phyloP scores from a whole-genome alignment of 2,113 vertebrate genomes.

The cat (Felis catus) region F.catus_Fca126_mat1.0 CM031420.1:70855501-70856000 shows the following conservation, averaged over 20 bases:
- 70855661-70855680: not conserved
- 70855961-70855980: not conserved
- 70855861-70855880: not conserved
- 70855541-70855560: not conserved
- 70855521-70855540: constrained; percentile 5
- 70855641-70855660: not conserved
- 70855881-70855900: not conserved
- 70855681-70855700: not conserved
- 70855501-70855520: not conserved
- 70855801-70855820: not conserved
- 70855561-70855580: not conserved
- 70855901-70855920: not conserved
- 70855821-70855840: not conserved
- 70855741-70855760: not conserved
- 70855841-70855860: not conserved
- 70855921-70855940: not conserved
- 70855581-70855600: not conserved
- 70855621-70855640: not conserved
- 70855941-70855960: not conserved
- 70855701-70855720: not conserved
- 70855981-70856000: not conserved
- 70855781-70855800: not conserved
- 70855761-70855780: not conserved
- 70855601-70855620: not conserved
- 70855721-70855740: not conserved